Conservation (phyloP, 1,140 invertebrate genomes). For the Drosophila ironensis region DNA sequence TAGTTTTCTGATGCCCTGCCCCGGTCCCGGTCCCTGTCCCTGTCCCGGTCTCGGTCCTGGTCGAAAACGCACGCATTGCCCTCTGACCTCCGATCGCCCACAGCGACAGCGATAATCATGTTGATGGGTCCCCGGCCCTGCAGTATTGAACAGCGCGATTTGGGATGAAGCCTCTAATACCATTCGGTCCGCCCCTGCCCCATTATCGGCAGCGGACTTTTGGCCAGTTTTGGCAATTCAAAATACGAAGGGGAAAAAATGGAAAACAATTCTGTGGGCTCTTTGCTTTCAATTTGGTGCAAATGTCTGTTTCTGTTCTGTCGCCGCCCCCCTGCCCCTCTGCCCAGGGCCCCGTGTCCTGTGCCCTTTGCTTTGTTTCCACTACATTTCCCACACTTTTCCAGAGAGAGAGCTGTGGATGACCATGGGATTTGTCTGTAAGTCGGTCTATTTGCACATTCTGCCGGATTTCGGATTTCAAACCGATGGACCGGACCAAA, state of each 20-base stretch:
- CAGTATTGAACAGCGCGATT: conserved; percentile 22
- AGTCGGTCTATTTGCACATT: conserved; percentile 28
- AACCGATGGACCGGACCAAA: neutral
- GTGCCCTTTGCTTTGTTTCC: conserved; percentile 15
- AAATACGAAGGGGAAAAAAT: conserved; percentile 10
- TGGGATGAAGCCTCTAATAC: neutral
- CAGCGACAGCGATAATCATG: conserved; percentile 43
- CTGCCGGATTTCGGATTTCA: conserved; percentile 1
- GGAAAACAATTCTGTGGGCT: conserved; percentile 22
- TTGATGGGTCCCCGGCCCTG: conserved; percentile 16
- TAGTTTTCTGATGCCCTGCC: conserved; percentile 47
- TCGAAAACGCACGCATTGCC: conserved; percentile 27
- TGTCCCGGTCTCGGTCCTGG: too few species aligned
- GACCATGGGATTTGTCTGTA: conserved; percentile 27
- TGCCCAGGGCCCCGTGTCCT: too few species aligned
- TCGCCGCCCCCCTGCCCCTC: too few species aligned
- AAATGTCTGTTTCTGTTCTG: conserved; percentile 25
- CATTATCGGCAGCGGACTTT: conserved; percentile 8
- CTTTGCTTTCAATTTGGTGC: conserved; percentile 33
- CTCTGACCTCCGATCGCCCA: conserved; percentile 32
- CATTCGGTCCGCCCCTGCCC: neutral
- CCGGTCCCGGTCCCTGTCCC: too few species aligned
- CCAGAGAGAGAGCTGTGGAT: conserved; percentile 7
- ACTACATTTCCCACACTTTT: conserved; percentile 32
- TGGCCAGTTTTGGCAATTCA: conserved; percentile 11